Evolutionary conservation across 2,888 invertebrate genomes (phyloP).

Genomic region (Chromoteleia sp.): DNA sequence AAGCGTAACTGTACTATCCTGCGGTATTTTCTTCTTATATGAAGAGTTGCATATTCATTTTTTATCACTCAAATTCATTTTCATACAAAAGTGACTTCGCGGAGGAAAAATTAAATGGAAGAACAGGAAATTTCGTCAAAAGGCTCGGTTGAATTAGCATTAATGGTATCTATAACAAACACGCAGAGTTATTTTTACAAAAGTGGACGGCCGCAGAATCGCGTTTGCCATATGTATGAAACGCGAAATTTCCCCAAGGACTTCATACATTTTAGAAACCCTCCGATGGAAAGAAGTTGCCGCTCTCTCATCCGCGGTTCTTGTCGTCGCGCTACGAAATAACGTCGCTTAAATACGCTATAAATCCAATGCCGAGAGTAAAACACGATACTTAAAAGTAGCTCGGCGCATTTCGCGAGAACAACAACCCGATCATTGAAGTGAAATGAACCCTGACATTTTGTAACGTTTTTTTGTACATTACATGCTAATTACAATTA

Average conservation of each 20-base stretch:
- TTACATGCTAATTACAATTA: too few relatives aligned
- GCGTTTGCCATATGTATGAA: slow-evolving; percentile 73
- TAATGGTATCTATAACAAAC: slow-evolving; percentile 54
- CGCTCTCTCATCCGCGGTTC: slow-evolving; percentile 68
- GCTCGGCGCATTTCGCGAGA: slow-evolving; percentile 54
- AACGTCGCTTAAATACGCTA: slow-evolving; percentile 65
- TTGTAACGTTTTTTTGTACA: slow-evolving; percentile 6
- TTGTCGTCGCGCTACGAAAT: slow-evolving; percentile 69
- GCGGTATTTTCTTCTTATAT: background rate
- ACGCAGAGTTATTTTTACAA: slow-evolving; percentile 56
- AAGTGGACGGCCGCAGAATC: slow-evolving; percentile 64
- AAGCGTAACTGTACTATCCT: slow-evolving; percentile 3
- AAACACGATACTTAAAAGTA: slow-evolving; percentile 64
- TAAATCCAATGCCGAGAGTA: slow-evolving; percentile 54
- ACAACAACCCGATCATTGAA: slow-evolving; percentile 51
- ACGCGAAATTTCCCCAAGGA: slow-evolving; percentile 79
- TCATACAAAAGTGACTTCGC: slow-evolving; percentile 5
- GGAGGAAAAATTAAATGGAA: slow-evolving; percentile 12
- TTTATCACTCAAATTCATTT: slow-evolving; percentile 40
- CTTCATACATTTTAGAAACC: slow-evolving; percentile 74
- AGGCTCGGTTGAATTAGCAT: slow-evolving; percentile 52
- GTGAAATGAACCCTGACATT: slow-evolving; percentile 33
- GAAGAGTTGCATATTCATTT: slow-evolving; percentile 17
- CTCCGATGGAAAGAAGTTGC: slow-evolving; percentile 71
- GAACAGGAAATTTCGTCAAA: slow-evolving; percentile 28